These are phyloP conservation scores for Ladona fulva DNA, from an alignment of 1,140 invertebrate species.

Conservation along the genomic window DNA sequence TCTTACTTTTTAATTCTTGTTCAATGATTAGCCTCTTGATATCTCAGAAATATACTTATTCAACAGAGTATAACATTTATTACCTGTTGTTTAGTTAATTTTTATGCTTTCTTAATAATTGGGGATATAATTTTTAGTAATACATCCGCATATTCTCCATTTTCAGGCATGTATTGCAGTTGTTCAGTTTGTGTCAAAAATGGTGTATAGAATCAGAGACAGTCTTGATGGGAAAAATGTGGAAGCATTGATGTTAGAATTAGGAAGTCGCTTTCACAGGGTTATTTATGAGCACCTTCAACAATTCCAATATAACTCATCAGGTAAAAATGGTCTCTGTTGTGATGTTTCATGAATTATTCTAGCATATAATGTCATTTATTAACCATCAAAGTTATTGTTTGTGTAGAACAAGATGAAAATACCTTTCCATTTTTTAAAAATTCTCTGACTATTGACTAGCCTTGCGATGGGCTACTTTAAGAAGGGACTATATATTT, in stretches of 20 bases:
- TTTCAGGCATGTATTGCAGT: conserved; percentile 79
- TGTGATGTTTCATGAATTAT: background rate
- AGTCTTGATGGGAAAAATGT: conserved; percentile 92
- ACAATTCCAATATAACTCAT: conserved; percentile 90
- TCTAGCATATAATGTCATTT: too few species aligned
- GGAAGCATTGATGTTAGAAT: conserved; percentile 73
- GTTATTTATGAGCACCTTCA: conserved; percentile 93
- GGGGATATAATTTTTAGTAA: too few species aligned
- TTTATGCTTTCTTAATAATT: background rate
- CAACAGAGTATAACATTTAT: too few species aligned
- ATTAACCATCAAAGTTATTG: too few species aligned
- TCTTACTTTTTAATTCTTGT: too few species aligned
- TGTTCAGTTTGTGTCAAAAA: conserved; percentile 69
- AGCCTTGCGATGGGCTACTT: too few species aligned
- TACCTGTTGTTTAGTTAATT: background rate
- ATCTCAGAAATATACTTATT: too few species aligned
- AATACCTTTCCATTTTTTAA: too few species aligned
- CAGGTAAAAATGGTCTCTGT: conserved; percentile 48
- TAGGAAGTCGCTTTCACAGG: conserved; percentile 83
- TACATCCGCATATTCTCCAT: background rate
- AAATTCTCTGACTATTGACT: too few species aligned
- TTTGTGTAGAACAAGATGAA: too few species aligned
- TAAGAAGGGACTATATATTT: too few species aligned
- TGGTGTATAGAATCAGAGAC: conserved; percentile 68
- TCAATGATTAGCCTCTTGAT: too few species aligned